Evolutionary conservation across 2,797 vertebrate genomes (phyloP).

Genomic region (Xerus rutilus): DNA sequence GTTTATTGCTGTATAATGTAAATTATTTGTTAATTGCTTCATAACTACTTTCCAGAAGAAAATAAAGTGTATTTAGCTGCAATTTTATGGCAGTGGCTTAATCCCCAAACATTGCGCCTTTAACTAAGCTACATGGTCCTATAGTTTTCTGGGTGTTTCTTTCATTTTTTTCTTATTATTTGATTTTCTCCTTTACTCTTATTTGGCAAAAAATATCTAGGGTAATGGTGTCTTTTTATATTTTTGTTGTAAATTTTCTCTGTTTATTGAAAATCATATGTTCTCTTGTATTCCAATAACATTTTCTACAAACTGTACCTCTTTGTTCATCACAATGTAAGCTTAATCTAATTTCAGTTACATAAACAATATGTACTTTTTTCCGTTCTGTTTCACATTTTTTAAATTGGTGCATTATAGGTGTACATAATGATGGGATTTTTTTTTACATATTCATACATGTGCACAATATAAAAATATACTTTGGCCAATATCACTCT

Average conservation of each 20-base stretch:
- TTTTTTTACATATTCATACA: no score
- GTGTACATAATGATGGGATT: no score
- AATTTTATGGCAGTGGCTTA: conserved; percentile 27
- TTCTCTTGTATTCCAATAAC: not conserved
- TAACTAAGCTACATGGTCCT: not conserved
- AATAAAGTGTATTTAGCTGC: conserved; percentile 64
- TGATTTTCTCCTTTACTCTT: not conserved
- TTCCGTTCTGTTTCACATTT: no score
- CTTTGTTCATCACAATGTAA: not conserved
- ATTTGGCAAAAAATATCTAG: not conserved
- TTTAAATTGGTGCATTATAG: no score
- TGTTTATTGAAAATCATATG: conserved; percentile 49
- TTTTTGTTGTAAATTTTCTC: conserved; percentile 47
- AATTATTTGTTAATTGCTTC: conserved; percentile 78
- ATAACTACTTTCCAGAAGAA: conserved; percentile 71
- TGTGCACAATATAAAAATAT: no score
- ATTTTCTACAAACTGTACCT: not conserved
- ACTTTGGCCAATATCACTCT: no score
- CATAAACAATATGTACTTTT: not conserved
- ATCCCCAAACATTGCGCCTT: not conserved
- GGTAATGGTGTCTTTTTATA: not conserved
- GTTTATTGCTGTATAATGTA: conserved; percentile 79
- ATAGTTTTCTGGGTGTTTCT: not conserved
- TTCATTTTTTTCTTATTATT: not conserved
- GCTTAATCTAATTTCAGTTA: not conserved